Base-by-base conservation (phyloP, 2,888 invertebrate genomes). In the Caenorhabditis sulstoni region DNA sequence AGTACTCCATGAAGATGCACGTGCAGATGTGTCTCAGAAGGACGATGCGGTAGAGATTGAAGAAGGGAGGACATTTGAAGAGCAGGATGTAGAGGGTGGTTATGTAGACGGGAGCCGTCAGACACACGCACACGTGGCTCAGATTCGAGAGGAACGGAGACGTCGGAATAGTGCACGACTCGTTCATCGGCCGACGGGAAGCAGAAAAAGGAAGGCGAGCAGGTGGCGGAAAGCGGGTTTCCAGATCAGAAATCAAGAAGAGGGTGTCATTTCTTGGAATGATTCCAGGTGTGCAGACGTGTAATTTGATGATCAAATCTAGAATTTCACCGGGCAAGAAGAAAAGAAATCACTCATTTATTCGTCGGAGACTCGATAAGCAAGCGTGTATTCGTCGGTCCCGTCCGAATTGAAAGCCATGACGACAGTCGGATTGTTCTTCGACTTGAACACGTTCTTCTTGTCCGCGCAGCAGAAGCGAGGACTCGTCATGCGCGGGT, bases 1-100 rank as follows among this genome's bases (percentile, higher is more conserved):
- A 68, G 50, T 68, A 68, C 16, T 68, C 67, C 67, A 68, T 68
- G 52, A 68, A 68, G 1, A 68, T 59, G 16, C 67, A 67, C 67
- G 67, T 58, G 29, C 45, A 58, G 16, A 67, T 67, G 18, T 67
- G 67, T 44, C 67, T 50, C 49, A 68, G 41, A 1, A 68, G 44
- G 1, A 68, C 50, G 0, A 39, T 23, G 16, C 67, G 50, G 23
- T 68, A 68, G 20, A 44, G 50, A 52, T 58, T 68, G 58, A 68
- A 68, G 49, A 68, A 68, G 16, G 18, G 14, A 16, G 67, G 58
- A 44, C 67, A 68, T 20, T 68, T 68, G 44, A 58, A 68, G 4
- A 59, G 16, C 8, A 68, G 44, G 9, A 68, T 68, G 29, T 59
- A 68, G 12, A 58, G 58, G 12, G 67, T 68, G 18, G 35, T 35